Percentiles rank a stretch among this genome's conserved stretches.
Conservation (phyloP, 2,888 invertebrate genomes). For the Anorthoa munda region DNA sequence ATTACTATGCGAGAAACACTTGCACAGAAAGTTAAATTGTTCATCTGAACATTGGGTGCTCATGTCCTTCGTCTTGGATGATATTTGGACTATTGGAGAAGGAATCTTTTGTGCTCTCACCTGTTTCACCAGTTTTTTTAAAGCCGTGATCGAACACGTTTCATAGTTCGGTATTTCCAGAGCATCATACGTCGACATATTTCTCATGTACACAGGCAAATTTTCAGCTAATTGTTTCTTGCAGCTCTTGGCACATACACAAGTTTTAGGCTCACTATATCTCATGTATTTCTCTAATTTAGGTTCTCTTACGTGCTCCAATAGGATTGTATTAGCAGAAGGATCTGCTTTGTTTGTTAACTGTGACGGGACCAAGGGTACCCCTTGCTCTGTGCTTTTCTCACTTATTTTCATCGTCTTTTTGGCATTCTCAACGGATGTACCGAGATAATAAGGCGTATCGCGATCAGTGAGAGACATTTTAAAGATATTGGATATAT, state of each 20-base stretch:
- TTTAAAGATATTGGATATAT: constrained; percentile 74
- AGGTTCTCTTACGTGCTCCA: constrained; percentile 80
- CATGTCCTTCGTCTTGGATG: constrained; percentile 74
- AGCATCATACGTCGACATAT: constrained; percentile 75
- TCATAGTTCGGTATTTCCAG: constrained; percentile 81
- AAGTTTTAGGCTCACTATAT: constrained; percentile 75
- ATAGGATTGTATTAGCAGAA: background rate
- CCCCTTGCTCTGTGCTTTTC: background rate
- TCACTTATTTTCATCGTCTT: background rate
- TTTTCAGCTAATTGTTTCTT: constrained; percentile 82
- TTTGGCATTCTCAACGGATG: constrained; percentile 56
- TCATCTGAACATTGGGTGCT: constrained; percentile 79
- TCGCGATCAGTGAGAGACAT: constrained; percentile 72
- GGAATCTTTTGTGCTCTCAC: constrained; percentile 67
- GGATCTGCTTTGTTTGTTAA: constrained; percentile 14
- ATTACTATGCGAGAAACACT: constrained; percentile 78
- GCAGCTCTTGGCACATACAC: constrained; percentile 77
- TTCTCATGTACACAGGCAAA: constrained; percentile 84
- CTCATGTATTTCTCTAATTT: constrained; percentile 82
- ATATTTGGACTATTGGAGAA: constrained; percentile 51
- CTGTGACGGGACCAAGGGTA: background rate
- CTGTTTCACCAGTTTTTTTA: constrained; percentile 76
- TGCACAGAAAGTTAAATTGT: constrained; percentile 79
- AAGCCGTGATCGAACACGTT: constrained; percentile 72
- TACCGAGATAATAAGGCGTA: constrained; percentile 78